Evolutionary conservation across 2,113 vertebrate species (phyloP), one percentile per base, ranked within the genome.

Genomic region (Cynoglossus semilaevis): DNA sequence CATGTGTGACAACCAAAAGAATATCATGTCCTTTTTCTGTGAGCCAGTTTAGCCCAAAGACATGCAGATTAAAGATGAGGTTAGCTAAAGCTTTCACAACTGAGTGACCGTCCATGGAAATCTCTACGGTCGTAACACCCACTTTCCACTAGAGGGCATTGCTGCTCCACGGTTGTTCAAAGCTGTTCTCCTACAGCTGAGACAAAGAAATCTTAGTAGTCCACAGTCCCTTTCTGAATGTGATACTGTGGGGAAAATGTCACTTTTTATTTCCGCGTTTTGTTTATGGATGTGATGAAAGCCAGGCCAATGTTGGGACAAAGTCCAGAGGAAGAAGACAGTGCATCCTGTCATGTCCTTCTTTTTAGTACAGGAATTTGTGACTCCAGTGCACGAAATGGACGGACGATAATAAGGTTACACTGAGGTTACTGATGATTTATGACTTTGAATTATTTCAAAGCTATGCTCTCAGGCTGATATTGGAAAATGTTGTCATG

Each of bases 81-180:
- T n/a, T n/a, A n/a, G n/a, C n/a, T n/a, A n/a, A n/a, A n/a, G n/a
- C n/a, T n/a, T n/a, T n/a, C n/a, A n/a, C n/a, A n/a, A n/a, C n/a
- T n/a, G n/a, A n/a, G n/a, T n/a, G n/a, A n/a, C n/a, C n/a, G n/a
- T n/a, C n/a, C n/a, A n/a, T n/a, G n/a, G n/a, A n/a, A n/a, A n/a
- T n/a, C n/a, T n/a, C n/a, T n/a, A n/a, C n/a, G n/a, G n/a, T n/a
- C n/a, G n/a, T n/a, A n/a, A n/a, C n/a, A n/a, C n/a, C n/a, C n/a
- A n/a, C n/a, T n/a, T 43, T 58, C 63, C 79, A 82, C 47, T 49
- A 77, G 77, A 66, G 70, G 77, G 77, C 17, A 15, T 2, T 53
- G 58, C 42, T 35, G 48, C 3, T 16, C 59, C 58, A 38, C 61
- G 45, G 58, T 35, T 4, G n/a, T 35, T 15, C 22, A 19, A 6